Evolutionary conservation across 1,140 invertebrate genomes (phyloP), one percentile per base, ranked within the genome.

Genomic region (Zeugodacus cucurbitae): DNA sequence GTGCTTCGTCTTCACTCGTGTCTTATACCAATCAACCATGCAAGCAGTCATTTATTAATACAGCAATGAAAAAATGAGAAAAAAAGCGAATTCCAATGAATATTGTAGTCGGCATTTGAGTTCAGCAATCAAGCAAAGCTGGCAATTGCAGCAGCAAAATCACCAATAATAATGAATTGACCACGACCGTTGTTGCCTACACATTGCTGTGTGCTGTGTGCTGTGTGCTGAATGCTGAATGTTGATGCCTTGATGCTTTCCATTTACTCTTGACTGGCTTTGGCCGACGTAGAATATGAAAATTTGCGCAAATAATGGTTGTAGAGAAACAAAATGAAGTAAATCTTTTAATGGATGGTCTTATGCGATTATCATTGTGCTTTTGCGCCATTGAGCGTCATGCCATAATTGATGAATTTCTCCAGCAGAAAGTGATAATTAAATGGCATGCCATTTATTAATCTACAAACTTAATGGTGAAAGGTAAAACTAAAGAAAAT

Each of bases 101-200:
- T 82, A 26, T 29, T 82, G n/a, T 41, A 48, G 41, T 44, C 41
- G 74, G 1, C n/a, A 44, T 82, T 82, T 82, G 44, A 82, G 44
- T 29, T 48, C 41, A 82, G 74, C 74, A 82, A 82, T 82, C 74
- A 82, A 48, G 74, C 74, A 82, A 82, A 48, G 41, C 74, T 82
- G 41, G 41, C 74, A 34, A 48, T 82, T 44, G 22, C n/a, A 29
- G 74, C 74, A 26, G 44, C 44, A 44, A 48, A 48, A 82, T 82
- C 37, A 6, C 74, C 41, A 82, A 82, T 48, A 82, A 82, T 82
- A 82, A 82, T 48, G 74, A 48, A 82, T 82, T 82, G 44, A 22
- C 10, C 41, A 29, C 74, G 41, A 29, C n/a, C 41, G 44, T 62
- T 62, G 26, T 48, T 44, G 74, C 74, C 74, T 82, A 11, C n/a